Percentiles rank a stretch among this genome's conserved stretches.
These are phyloP conservation scores for Geotrypetes seraphini DNA, from an alignment of 2,797 vertebrate genomes.

Conservation along the genomic window DNA sequence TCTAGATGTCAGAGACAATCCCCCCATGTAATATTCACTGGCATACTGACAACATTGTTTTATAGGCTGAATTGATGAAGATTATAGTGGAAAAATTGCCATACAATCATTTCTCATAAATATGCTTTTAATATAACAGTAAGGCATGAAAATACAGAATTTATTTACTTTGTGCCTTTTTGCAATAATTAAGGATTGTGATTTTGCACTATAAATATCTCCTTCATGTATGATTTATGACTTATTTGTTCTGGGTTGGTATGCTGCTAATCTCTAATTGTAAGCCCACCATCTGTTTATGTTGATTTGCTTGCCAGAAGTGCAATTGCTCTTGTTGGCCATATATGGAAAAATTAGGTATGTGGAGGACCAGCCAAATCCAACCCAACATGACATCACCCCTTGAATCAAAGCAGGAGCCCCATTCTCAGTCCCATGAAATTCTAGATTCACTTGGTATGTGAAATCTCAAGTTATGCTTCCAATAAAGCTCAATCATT, in stretches of 20 bases:
- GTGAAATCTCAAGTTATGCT: slow-evolving; percentile 5
- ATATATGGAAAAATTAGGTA: slow-evolving; percentile 59
- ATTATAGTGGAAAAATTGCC: too few species aligned
- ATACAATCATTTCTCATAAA: too few species aligned
- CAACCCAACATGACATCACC: not conserved
- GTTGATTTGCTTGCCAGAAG: slow-evolving; percentile 45
- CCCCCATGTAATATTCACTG: too few species aligned
- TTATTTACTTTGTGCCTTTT: slow-evolving; percentile 30
- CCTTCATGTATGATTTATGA: slow-evolving; percentile 47
- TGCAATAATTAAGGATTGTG: slow-evolving; percentile 53
- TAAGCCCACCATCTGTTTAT: slow-evolving; percentile 55
- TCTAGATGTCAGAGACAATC: too few species aligned
- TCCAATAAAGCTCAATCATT: not conserved
- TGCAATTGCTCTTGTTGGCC: slow-evolving; percentile 40
- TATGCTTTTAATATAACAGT: too few species aligned
- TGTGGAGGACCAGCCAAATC: not conserved
- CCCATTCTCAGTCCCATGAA: slow-evolving; percentile 2
- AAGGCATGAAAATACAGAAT: too few species aligned
- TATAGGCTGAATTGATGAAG: too few species aligned
- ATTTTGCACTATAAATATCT: slow-evolving; percentile 55
- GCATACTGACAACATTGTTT: too few species aligned
- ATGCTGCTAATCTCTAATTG: slow-evolving; percentile 53
- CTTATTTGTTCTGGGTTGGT: slow-evolving; percentile 55
- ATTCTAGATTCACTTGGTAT: slow-evolving; percentile 8
- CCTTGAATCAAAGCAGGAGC: not conserved